Percentiles rank a stretch among this genome's conserved stretches.
These are phyloP conservation scores for Macrocentrus cingulum DNA, from an alignment of 1,140 invertebrate species.

Conservation along the genomic window DNA sequence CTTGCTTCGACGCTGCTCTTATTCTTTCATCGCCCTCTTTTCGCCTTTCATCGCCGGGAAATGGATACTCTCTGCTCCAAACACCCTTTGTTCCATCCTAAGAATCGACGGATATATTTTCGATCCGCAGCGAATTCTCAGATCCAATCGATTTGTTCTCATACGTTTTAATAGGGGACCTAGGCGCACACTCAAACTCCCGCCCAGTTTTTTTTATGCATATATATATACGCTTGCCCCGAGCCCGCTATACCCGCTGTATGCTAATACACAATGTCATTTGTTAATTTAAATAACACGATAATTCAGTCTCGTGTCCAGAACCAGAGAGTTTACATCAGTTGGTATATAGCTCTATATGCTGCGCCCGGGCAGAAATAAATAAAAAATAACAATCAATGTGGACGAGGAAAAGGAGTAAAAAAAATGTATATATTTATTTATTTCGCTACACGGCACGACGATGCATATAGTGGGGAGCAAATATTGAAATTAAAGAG, in stretches of 20 bases:
- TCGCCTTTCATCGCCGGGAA: slow-evolving; percentile 23
- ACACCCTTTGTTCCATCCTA: slow-evolving; percentile 26
- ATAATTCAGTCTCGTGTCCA: slow-evolving; percentile 54
- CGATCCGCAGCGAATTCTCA: slow-evolving; percentile 3
- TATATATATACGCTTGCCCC: background rate
- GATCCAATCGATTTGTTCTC: slow-evolving; percentile 15
- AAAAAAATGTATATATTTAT: too few species aligned
- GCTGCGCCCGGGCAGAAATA: slow-evolving; percentile 3
- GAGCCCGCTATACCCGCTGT: slow-evolving; percentile 36
- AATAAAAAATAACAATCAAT: too few species aligned
- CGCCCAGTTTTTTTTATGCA: too few species aligned
- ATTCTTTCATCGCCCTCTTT: slow-evolving; percentile 16
- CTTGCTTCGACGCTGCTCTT: slow-evolving; percentile 7
- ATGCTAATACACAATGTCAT: slow-evolving; percentile 52
- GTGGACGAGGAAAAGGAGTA: too few species aligned
- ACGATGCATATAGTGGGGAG: background rate
- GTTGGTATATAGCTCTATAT: slow-evolving; percentile 14
- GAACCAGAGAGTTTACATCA: too few species aligned
- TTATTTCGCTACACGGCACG: too few species aligned
- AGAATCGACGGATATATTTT: slow-evolving; percentile 17
- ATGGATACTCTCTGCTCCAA: slow-evolving; percentile 19
- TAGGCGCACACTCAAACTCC: too few species aligned
- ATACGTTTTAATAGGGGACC: slow-evolving; percentile 1
- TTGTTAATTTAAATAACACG: slow-evolving; percentile 55
- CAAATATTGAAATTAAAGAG: slow-evolving; percentile 29